Percentiles rank a stretch among this genome's conserved stretches.
phyloP scores from a whole-genome alignment of 1,140 invertebrate species.

The Procambarus clarkii region DNA sequence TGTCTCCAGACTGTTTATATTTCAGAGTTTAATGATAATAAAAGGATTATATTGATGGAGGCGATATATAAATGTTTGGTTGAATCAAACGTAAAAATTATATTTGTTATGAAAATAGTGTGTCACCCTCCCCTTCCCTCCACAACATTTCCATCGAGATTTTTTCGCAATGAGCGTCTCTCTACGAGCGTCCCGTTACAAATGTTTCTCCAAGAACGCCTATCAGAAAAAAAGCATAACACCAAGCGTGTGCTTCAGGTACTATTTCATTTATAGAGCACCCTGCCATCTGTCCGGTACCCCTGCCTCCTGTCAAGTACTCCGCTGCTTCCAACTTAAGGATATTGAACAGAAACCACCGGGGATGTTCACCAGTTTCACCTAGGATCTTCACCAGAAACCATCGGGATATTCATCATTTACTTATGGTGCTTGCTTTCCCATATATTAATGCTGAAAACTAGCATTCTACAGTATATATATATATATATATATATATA shows the following conservation, averaged over 20 bases:
- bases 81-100: background rate
- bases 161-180: no score
- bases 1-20: background rate
- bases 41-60: background rate
- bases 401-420: no score
- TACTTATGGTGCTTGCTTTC: no score
- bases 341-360: no score
- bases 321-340: no score
- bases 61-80: background rate
- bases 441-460: no score
- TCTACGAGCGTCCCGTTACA: background rate
- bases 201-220: background rate
- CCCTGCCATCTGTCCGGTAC: background rate
- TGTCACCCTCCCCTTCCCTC: background rate
- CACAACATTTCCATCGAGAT: background rate
- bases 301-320: no score
- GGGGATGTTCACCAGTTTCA: no score
- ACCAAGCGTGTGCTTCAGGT: background rate
- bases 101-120: background rate
- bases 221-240: background rate
- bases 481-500: no score
- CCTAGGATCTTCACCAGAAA: no score
- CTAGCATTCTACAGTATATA: no score
- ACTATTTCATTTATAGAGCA: no score
- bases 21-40: background rate